Conservation (phyloP, 2,797 vertebrate genomes). For the Avahi laniger region DNA sequence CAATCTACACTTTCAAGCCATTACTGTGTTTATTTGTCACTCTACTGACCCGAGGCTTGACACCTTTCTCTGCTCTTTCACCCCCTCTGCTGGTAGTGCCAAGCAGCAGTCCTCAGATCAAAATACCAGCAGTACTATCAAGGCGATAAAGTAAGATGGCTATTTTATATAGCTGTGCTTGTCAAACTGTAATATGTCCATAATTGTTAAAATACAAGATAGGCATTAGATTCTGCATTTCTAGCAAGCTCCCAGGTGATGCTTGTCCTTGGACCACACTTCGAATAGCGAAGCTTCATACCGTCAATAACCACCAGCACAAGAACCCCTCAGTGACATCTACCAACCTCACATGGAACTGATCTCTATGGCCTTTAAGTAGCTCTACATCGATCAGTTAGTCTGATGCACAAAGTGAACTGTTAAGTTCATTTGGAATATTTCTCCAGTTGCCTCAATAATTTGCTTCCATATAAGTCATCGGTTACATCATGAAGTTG, state of each 20-base stretch:
- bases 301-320: background rate
- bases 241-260: background rate
- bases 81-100: slow-evolving; percentile 73
- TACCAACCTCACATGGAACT: background rate
- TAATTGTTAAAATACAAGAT: background rate
- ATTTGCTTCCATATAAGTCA: background rate
- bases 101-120: slow-evolving; percentile 13
- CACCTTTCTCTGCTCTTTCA: slow-evolving; percentile 63
- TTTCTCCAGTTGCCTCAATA: background rate
- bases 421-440: background rate
- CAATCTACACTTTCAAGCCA: background rate
- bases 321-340: background rate
- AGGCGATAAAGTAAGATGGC: background rate
- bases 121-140: background rate
- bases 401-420: background rate
- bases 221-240: background rate
- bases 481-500: background rate
- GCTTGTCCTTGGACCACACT: background rate
- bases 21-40: background rate
- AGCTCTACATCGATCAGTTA: background rate
- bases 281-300: background rate
- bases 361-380: background rate
- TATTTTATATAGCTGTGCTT: background rate
- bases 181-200: background rate
- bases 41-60: background rate